phyloP scores from a whole-genome alignment of 2,113 vertebrate species.

The Nannospalax galili region DNA sequence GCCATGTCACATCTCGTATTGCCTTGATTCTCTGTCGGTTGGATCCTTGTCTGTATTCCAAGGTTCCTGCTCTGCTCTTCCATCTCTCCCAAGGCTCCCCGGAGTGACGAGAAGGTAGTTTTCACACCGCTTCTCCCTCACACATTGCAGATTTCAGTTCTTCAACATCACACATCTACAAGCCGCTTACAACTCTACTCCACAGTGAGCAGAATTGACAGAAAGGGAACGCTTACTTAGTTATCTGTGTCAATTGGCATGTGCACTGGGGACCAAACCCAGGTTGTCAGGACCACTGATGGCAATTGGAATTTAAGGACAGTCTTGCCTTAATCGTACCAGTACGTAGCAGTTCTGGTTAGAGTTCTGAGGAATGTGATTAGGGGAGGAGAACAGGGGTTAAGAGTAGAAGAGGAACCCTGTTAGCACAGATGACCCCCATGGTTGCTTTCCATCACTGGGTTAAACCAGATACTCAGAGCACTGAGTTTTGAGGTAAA shows the following conservation, averaged over 20 bases:
- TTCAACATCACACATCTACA: neutral
- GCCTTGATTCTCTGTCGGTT: neutral
- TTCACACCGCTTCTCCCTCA: neutral
- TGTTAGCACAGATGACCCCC: neutral
- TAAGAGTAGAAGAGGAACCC: neutral
- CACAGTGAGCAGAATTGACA: neutral
- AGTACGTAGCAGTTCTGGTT: neutral
- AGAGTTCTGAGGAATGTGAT: neutral
- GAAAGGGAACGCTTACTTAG: neutral
- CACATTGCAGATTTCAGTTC: neutral
- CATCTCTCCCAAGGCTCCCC: neutral
- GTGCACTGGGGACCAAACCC: accelerated
- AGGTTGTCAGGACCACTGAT: neutral
- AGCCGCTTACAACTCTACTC: neutral
- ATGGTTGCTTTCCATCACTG: neutral
- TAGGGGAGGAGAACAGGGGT: neutral
- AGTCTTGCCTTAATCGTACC: neutral
- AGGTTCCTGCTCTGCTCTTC: neutral
- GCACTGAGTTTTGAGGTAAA: neutral
- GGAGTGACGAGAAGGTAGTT: neutral
- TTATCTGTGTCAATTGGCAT: neutral
- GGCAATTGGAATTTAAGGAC: neutral
- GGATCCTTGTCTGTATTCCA: neutral
- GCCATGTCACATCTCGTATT: neutral
- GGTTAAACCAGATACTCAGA: neutral